phyloP scores from a whole-genome alignment of 2,888 invertebrate species.

The Sisyra terminalis region DNA sequence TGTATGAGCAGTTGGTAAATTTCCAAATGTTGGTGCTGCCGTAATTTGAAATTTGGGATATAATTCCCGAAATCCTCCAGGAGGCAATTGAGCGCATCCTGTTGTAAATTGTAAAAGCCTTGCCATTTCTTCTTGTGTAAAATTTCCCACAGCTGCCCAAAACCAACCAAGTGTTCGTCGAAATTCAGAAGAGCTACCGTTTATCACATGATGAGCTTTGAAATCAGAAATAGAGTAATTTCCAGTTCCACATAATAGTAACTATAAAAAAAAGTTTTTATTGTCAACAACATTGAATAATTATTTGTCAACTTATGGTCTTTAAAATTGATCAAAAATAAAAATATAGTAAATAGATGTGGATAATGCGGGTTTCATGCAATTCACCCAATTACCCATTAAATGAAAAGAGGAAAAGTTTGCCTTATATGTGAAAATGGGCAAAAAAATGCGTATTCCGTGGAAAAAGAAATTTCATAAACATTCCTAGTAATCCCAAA shows the following conservation, averaged over 20 bases:
- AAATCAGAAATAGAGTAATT: constrained; percentile 84
- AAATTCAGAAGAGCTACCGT: constrained; percentile 68
- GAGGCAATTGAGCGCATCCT: constrained; percentile 81
- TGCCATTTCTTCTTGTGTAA: constrained; percentile 86
- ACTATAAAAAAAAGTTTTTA: constrained; percentile 32
- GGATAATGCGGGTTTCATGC: too few species aligned
- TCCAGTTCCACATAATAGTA: constrained; percentile 83
- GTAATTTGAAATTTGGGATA: constrained; percentile 87
- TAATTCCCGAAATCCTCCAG: constrained; percentile 78
- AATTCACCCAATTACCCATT: too few species aligned
- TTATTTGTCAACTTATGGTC: too few species aligned
- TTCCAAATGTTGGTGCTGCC: constrained; percentile 77
- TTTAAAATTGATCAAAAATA: too few species aligned
- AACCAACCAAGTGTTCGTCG: constrained; percentile 76
- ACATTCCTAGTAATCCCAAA: too few species aligned
- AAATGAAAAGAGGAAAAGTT: too few species aligned
- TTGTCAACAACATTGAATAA: not conserved
- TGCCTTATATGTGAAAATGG: too few species aligned
- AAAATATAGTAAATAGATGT: too few species aligned
- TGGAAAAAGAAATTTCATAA: too few species aligned
- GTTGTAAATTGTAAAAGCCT: constrained; percentile 84
- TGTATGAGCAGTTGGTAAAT: constrained; percentile 86
- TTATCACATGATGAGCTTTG: constrained; percentile 72
- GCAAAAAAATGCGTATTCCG: too few species aligned
- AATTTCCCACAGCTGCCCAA: constrained; percentile 78